phyloP scores from a whole-genome alignment of 2,888 invertebrate genomes.

The Ephialtes manifestator region DNA sequence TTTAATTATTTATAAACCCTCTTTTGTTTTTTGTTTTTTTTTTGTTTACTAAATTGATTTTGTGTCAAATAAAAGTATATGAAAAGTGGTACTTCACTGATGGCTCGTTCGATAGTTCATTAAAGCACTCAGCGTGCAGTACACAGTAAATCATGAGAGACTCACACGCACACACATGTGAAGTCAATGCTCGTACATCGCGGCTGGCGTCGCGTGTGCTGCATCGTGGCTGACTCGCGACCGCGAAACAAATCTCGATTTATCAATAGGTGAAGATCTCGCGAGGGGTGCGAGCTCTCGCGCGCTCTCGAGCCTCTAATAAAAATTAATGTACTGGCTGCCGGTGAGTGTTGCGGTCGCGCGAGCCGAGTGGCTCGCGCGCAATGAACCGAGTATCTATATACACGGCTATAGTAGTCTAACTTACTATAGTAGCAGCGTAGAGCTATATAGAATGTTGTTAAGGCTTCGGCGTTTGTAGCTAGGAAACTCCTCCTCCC shows the following conservation, averaged over 20 bases:
- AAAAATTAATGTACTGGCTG: constrained; percentile 54
- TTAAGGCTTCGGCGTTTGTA: constrained; percentile 38
- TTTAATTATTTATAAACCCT: background rate
- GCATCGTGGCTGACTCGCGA: constrained; percentile 39
- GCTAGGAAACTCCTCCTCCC: constrained; percentile 10
- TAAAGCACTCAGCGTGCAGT: constrained; percentile 3
- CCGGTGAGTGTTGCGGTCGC: constrained; percentile 41
- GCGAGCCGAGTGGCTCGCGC: constrained; percentile 33
- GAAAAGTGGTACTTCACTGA: background rate
- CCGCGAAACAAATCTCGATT: constrained; percentile 64
- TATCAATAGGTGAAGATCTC: constrained; percentile 60
- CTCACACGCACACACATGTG: background rate
- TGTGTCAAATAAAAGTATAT: constrained; percentile 6
- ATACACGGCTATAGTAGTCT: background rate
- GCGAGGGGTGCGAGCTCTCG: constrained; percentile 24
- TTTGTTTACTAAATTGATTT: background rate
- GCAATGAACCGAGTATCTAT: constrained; percentile 14
- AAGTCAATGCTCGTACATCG: constrained; percentile 1
- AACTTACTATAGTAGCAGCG: background rate
- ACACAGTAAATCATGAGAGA: constrained; percentile 14
- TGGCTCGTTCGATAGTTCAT: constrained; percentile 11
- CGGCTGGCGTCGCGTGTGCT: constrained; percentile 28
- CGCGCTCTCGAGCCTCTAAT: constrained; percentile 32
- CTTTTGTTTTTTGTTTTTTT: constrained; percentile 5
- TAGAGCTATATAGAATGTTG: constrained; percentile 23